phyloP scores from a whole-genome alignment of 2,888 invertebrate species.

The Drosophila heteroneura region DNA sequence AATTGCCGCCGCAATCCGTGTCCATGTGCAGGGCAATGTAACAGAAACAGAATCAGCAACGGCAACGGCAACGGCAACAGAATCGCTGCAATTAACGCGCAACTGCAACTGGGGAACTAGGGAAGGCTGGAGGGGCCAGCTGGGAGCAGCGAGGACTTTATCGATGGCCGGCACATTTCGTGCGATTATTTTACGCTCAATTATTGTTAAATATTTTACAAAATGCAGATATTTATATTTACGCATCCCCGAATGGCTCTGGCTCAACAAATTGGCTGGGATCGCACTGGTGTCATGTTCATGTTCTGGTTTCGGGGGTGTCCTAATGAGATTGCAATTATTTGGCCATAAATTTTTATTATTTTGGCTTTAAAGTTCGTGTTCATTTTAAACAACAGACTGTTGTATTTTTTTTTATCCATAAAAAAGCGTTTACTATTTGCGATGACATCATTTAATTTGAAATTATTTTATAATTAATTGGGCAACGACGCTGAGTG shows the following conservation, averaged over 20 bases:
- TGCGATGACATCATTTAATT: slow-evolving; percentile 65
- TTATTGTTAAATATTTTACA: slow-evolving; percentile 84
- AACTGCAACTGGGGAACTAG: slow-evolving; percentile 27
- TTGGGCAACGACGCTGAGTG: slow-evolving; percentile 62
- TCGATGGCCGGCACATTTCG: slow-evolving; percentile 50
- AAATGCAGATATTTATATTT: slow-evolving; percentile 76
- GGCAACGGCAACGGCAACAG: slow-evolving; percentile 44
- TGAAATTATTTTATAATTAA: slow-evolving; percentile 77
- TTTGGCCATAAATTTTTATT: slow-evolving; percentile 84
- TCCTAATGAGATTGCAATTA: slow-evolving; percentile 84
- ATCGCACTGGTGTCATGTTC: slow-evolving; percentile 60
- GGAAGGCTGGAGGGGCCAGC: slow-evolving; percentile 19
- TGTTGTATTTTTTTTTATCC: slow-evolving; percentile 31
- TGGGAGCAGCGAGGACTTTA: slow-evolving; percentile 47
- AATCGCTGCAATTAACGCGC: slow-evolving; percentile 65
- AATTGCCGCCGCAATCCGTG: slow-evolving; percentile 84
- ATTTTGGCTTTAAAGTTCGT: slow-evolving; percentile 81
- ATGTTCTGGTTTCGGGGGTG: slow-evolving; percentile 55
- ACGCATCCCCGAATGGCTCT: slow-evolving; percentile 51
- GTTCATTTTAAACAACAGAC: slow-evolving; percentile 50
- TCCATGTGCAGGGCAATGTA: slow-evolving; percentile 45
- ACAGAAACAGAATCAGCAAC: slow-evolving; percentile 28
- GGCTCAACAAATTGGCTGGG: slow-evolving; percentile 56
- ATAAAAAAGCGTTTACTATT: slow-evolving; percentile 45
- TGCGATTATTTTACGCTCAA: slow-evolving; percentile 84